Evolutionary conservation across 1,140 invertebrate genomes (phyloP).

Genomic region (Fopius arisanus): DNA sequence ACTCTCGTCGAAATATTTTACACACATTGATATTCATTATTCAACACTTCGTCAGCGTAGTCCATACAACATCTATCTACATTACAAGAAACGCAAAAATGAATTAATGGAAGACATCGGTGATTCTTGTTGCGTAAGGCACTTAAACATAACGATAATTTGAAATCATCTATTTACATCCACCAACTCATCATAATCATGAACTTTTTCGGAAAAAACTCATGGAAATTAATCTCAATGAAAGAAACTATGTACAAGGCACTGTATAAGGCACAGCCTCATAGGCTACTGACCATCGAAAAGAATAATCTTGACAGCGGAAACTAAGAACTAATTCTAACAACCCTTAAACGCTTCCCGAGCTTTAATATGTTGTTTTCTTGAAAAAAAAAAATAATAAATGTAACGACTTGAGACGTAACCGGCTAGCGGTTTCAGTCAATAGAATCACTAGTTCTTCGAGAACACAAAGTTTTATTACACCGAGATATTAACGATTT

Average conservation of each 20-base stretch:
- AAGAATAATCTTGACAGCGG: not conserved
- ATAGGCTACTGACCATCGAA: slow-evolving; percentile 53
- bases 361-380: not conserved
- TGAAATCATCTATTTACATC: slow-evolving; percentile 47
- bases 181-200: not conserved
- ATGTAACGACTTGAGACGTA: not conserved
- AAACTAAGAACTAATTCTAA: not conserved
- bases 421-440: not conserved
- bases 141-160: slow-evolving; percentile 54
- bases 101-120: slow-evolving; percentile 61
- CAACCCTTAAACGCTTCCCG: not conserved
- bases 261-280: slow-evolving; percentile 58
- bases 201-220: not conserved
- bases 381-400: slow-evolving; percentile 3
- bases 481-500: slow-evolving; percentile 49
- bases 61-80: not conserved
- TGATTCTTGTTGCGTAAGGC: slow-evolving; percentile 66
- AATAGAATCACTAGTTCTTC: not conserved
- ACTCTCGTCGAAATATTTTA: not conserved
- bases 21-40: not conserved
- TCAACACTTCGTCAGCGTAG: not conserved
- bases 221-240: not conserved
- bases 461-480: not conserved
- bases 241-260: slow-evolving; percentile 54
- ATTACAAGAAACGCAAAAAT: slow-evolving; percentile 21